Base-by-base conservation (phyloP, 2,888 invertebrate genomes). In the Parascotia fuliginaria region DNA sequence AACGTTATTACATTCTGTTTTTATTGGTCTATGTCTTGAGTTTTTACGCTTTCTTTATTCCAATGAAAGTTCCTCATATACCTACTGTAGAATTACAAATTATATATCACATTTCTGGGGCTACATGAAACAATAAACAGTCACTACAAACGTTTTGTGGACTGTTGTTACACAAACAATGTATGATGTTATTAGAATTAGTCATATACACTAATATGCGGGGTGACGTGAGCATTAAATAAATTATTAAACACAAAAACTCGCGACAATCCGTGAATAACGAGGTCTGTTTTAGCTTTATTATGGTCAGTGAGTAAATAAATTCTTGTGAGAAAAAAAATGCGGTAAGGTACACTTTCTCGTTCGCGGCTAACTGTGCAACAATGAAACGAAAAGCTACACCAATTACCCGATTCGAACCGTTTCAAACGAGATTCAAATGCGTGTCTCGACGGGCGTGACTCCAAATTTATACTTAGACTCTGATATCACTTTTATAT, bases 331-430 rank as follows among this genome's bases (percentile, higher is more conserved):
- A 31, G 41, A 41, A 50, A 55, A 46, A 53, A 64, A 61, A 69
- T 56, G 42, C 56, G 47, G 48, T 55, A 60, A 68, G 70, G 62
- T 68, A 74, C 69, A 75, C 81, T 81, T 81, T 81, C 81, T 81
- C 50, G 65, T 66, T 64, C 41, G 56, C 46, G 40, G 60, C 61
- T 44, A 68, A 52, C 64, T 55, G 59, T 55, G 62, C 63, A 60
- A 66, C 60, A 63, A 70, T 66, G 62, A 73, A 73, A 74, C 60
- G 58, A 65, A 62, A 64, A 62, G 63, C 58, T 44, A 65, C 58
- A 61, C 61, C 68, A 65, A 67, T 67, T 68, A 67, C 51, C 49
- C 45, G 59, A 65, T 69, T 71, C 58, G 49, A 60, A 61, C 60
- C 65, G 58, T 68, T 66, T 64, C 70, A 57, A 67, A 66, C 56